Evolutionary conservation across 1,140 invertebrate genomes (phyloP), one percentile per base, ranked within the genome.

Genomic region (Stegodyphus dumicola): DNA sequence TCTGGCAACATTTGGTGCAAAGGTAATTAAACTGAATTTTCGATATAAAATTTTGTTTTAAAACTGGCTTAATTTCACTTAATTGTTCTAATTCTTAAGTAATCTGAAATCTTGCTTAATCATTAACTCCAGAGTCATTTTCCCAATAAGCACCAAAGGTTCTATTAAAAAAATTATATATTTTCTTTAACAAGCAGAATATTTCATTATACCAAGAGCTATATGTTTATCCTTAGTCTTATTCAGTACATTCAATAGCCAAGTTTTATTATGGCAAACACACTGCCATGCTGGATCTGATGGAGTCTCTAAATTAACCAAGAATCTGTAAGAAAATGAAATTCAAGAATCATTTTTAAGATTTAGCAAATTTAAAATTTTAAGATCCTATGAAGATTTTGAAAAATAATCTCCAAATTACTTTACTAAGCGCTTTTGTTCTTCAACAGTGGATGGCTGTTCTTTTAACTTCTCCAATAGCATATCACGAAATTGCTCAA

Each of bases 271-370:
- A 80, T 94, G 94, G n/a, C 87, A 87, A 86, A 99, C 95, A 18
- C 96, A 96, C 88, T 96, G 94, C 97, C 97, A 99, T 2, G 96
- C 97, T 3, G 97, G 96, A 92, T 99, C 97, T 60, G 94, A 95
- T 10, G 93, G 92, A 89, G 93, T 91, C 88, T 95, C 95, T 71
- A 96, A 90, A 88, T 92, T 92, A 6, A 92, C 91, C 73, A 94
- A 88, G 87, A 93, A 93, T 86, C 93, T 93, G 87, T 52, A 76
- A 54, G 49, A 69, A n/a, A 74, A 54, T 60, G 15, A 60, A 60
- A 60, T 10, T 10, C 9, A 60, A 10, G 15, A 60, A 60, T 60
- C 56, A 60, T 5, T 2, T 10, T 33, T 33, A 33, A 33, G 3
- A 33, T 33, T 33, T 33, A 33, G 3, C 1, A 33, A 33, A 33